phyloP scores from a whole-genome alignment of 2,888 invertebrate species.

The Willowsia nigromaculata region DNA sequence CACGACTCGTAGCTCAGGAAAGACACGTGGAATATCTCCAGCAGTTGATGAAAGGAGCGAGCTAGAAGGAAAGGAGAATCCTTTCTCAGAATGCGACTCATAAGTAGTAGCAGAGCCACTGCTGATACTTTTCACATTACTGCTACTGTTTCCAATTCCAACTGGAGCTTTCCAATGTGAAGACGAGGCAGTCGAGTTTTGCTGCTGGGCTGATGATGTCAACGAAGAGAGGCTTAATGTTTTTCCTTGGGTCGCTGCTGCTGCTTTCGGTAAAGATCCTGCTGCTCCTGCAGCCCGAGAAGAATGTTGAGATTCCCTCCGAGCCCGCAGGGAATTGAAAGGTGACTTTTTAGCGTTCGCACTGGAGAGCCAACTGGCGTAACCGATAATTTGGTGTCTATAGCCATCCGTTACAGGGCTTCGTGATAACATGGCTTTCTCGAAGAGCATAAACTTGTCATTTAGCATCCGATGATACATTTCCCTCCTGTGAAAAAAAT shows the following conservation, averaged over 20 bases:
- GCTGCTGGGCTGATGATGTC: constrained; percentile 42
- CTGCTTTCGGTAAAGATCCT: constrained; percentile 35
- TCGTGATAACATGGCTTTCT: constrained; percentile 76
- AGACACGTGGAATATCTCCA: constrained; percentile 72
- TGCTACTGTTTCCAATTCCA: constrained; percentile 34
- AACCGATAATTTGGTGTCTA: constrained; percentile 78
- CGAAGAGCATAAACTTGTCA: constrained; percentile 78
- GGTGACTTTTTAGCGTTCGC: constrained; percentile 55
- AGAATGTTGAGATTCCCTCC: constrained; percentile 50
- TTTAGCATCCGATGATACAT: constrained; percentile 78
- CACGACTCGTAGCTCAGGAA: constrained; percentile 76
- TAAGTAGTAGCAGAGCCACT: constrained; percentile 2
- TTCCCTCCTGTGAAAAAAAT: constrained; percentile 76
- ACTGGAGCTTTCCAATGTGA: constrained; percentile 1
- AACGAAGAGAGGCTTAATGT: constrained; percentile 12
- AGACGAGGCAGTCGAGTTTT: constrained; percentile 23
- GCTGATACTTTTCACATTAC: constrained; percentile 14
- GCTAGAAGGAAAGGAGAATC: constrained; percentile 44
- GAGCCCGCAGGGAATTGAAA: constrained; percentile 54
- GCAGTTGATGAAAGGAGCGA: constrained; percentile 52
- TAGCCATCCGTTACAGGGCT: constrained; percentile 74
- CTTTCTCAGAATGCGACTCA: constrained; percentile 38
- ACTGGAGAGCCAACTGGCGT: constrained; percentile 66
- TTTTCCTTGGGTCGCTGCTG: constrained; percentile 32
- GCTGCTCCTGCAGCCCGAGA: constrained; percentile 45